These are phyloP conservation scores for Epinephelus awoara DNA, from an alignment of 2,797 vertebrate genomes.

Conservation along the genomic window DNA sequence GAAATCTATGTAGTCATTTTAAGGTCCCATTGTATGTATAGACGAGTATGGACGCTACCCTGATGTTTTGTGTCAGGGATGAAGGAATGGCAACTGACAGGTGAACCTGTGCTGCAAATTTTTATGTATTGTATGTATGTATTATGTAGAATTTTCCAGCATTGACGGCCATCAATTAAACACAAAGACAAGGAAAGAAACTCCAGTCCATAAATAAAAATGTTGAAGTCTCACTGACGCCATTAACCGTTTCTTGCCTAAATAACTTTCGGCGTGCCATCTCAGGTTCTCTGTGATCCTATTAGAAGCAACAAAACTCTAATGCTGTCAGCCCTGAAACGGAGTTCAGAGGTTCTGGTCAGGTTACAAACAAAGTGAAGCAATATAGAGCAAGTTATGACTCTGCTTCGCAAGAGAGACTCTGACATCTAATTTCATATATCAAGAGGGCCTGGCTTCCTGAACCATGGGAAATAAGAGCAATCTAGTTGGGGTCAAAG, in stretches of 20 bases:
- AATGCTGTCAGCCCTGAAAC: conserved; percentile 44
- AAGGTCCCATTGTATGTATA: background rate
- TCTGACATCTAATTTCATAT: conserved; percentile 69
- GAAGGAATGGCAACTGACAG: conserved; percentile 18
- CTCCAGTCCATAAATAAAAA: background rate
- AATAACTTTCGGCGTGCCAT: conserved; percentile 10
- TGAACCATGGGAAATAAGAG: conserved; percentile 75
- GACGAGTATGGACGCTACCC: background rate
- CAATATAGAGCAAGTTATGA: conserved; percentile 69
- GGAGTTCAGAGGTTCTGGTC: conserved; percentile 26
- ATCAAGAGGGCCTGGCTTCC: conserved; percentile 55
- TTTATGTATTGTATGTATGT: too few species aligned
- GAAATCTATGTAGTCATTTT: background rate
- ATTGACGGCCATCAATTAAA: background rate
- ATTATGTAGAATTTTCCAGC: background rate
- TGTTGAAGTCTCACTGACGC: background rate
- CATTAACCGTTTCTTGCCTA: background rate
- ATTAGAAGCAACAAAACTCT: conserved; percentile 65
- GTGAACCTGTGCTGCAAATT: conserved; percentile 46
- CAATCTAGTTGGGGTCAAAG: conserved; percentile 69
- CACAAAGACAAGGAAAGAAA: background rate
- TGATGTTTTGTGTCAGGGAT: conserved; percentile 5
- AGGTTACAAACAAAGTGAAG: conserved; percentile 59
- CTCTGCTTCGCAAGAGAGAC: conserved; percentile 55
- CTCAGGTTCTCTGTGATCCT: conserved; percentile 34